Base-by-base conservation (phyloP, 30 jellyfish, hydroid and myxozoan species). In the Hydractinia symbiolongicarpus region DNA sequence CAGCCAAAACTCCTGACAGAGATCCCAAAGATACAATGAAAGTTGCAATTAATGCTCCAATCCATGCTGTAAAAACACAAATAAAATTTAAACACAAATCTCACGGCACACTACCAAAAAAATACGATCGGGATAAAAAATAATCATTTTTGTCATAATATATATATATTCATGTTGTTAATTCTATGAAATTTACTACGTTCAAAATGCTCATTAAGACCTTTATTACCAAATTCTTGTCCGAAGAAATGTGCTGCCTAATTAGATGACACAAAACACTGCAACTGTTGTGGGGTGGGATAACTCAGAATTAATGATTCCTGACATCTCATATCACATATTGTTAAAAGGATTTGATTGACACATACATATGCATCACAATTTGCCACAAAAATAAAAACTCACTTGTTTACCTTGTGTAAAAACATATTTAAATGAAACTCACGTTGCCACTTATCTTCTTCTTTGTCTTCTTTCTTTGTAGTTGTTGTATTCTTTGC, bases 401-500 rank as follows among this genome's bases (percentile, higher is more conserved):
- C 44, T 30, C 44, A 30, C 44, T 30, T 30, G 44, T 30, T 30
- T 30, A 30, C 2, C 44, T 30, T 30, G 44, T 30, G 44, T 2
- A 30, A 30, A 30, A 30, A 30, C 44, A 14, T 51, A 53, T 44
- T 53, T 16, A 5, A 51, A 19, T 7, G 8, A 21, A 72, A 88
- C 97, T 80, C 67, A 90, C 97, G 92, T 61, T 85, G 80, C 97
- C 97, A 90, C 8, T 53, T 51, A 7, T 53, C 40, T 10, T 84
- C 88, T 4, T 62, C 49, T 75, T 90, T 92, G 14, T 71, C 76
- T 79, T 20, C 17, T 14, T 79, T 16, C 53, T 85, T 50, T 19
- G 50, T 73, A 16, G 66, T 13, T 15, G 88, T 76, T n/a, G 80
- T 54, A 14, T 52, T 76, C 4, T 51, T 52, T 5, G 81, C 62